Evolutionary conservation across 92 coral and sea anemone species (phyloP), one percentile per base, ranked within the genome.

Genomic region (Porites rus): DNA sequence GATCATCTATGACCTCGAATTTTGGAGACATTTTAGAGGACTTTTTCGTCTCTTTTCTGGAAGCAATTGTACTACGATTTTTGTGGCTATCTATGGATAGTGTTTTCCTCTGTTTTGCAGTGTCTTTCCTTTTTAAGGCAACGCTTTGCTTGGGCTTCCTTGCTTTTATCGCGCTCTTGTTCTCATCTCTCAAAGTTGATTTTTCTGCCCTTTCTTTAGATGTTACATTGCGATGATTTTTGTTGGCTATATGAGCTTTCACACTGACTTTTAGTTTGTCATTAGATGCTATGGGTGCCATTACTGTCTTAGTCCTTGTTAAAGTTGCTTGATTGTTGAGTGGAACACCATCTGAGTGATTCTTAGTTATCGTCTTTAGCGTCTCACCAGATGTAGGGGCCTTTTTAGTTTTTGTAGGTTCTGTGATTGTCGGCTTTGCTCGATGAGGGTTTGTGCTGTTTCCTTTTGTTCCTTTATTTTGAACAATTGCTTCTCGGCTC

Each of bases 61-160:
- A 51, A 61, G 22, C 2, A 11, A 25, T 14, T 46, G 7, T 38
- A 3, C 16, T 31, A 13, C 6, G 19, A 25, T 72, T 12, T 69
- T 0, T 2, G 70, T 64, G 17, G 13, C 43, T 7, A 61, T 4
- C 28, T 25, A 4, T 22, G 14, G 62, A 24, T 14, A 51, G 31
- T 13, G 51, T 62, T 25, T 16, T 24, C 52, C 62, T 14, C 69
- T 58, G 65, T 59, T 12, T 22, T 56, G 1, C 8, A 61, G 43
- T 62, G 60, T 43, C 60, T 24, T 71, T 72, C 14, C 73, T 78
- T 65, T 65, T 56, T 46, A 78, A 65, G 19, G 43, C 50, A 43
- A 43, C 28, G 43, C 25, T 63, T 38, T 25, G 51, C 7, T 82
- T 22, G 25, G 43, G 11, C 10, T 63, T 14, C 9, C 0, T 54